A percentile compares a stretch with the other conserved stretches of the same genome.
phyloP scores from a whole-genome alignment of 1,140 invertebrate species.

The Scaptomyza hsui region DNA sequence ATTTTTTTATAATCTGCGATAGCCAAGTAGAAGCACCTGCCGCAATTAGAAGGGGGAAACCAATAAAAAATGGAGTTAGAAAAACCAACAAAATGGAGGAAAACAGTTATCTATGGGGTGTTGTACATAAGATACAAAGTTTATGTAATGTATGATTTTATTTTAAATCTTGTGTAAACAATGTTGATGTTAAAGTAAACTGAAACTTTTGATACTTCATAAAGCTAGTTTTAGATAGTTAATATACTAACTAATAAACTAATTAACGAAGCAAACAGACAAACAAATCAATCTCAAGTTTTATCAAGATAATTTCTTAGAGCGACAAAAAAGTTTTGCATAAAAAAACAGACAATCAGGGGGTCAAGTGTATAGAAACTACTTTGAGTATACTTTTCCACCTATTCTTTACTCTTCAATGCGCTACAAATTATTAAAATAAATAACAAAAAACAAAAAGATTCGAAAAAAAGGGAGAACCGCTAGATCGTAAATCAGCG shows the following conservation, averaged over 20 bases:
- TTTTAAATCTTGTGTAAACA: no score
- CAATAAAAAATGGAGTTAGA: conserved; percentile 43
- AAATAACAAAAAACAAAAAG: background rate
- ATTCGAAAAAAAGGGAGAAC: conserved; percentile 7
- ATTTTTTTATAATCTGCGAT: conserved; percentile 28
- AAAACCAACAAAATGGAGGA: conserved; percentile 42
- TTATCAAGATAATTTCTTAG: no score
- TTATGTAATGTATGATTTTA: no score
- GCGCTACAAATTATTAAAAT: background rate
- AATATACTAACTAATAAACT: no score
- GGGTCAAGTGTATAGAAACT: background rate
- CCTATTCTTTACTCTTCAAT: background rate
- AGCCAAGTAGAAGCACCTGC: conserved; percentile 40
- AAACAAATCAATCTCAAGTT: no score
- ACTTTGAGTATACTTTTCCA: background rate
- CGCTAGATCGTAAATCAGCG: conserved; percentile 64
- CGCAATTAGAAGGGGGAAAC: conserved; percentile 56
- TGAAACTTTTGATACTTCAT: no score
- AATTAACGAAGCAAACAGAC: background rate
- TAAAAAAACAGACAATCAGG: background rate
- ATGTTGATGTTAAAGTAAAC: no score
- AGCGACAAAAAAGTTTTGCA: background rate
- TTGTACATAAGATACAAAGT: background rate
- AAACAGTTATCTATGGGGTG: background rate
- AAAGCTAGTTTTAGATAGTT: no score